These are phyloP conservation scores for Moxostoma hubbsi DNA, from an alignment of 2,797 vertebrate genomes.

Conservation along the genomic window DNA sequence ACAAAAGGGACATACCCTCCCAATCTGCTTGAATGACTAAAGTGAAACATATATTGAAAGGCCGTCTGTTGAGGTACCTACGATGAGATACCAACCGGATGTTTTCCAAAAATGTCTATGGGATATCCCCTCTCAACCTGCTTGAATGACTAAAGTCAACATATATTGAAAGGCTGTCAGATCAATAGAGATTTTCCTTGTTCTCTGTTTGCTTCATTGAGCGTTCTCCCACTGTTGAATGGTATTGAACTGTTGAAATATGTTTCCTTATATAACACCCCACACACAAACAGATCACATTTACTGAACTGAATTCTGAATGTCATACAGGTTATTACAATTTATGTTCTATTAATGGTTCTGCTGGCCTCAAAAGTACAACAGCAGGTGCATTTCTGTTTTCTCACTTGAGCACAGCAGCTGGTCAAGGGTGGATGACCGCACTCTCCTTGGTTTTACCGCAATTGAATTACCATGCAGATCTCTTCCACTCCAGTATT, in stretches of 20 bases:
- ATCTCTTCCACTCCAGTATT: slow-evolving; percentile 54
- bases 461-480: slow-evolving; percentile 60
- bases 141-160: not conserved
- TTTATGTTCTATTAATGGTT: slow-evolving; percentile 65
- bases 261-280: slow-evolving; percentile 14
- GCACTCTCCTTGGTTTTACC: slow-evolving; percentile 56
- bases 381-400: slow-evolving; percentile 76
- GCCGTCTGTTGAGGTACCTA: too few species aligned
- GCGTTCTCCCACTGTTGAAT: not conserved
- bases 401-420: slow-evolving; percentile 70
- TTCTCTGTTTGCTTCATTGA: not conserved
- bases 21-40: too few species aligned
- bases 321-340: slow-evolving; percentile 67
- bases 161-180: slow-evolving; percentile 11
- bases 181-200: not conserved
- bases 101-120: not conserved
- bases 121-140: not conserved
- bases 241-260: slow-evolving; percentile 30
- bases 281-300: too few species aligned
- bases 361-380: slow-evolving; percentile 61
- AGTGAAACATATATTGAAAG: too few species aligned
- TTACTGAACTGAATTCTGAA: slow-evolving; percentile 49
- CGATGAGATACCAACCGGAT: too few species aligned
- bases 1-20: too few species aligned
- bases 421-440: slow-evolving; percentile 59